phyloP scores from a whole-genome alignment of 1,140 invertebrate genomes.

The Calliopsis andreniformis region DNA sequence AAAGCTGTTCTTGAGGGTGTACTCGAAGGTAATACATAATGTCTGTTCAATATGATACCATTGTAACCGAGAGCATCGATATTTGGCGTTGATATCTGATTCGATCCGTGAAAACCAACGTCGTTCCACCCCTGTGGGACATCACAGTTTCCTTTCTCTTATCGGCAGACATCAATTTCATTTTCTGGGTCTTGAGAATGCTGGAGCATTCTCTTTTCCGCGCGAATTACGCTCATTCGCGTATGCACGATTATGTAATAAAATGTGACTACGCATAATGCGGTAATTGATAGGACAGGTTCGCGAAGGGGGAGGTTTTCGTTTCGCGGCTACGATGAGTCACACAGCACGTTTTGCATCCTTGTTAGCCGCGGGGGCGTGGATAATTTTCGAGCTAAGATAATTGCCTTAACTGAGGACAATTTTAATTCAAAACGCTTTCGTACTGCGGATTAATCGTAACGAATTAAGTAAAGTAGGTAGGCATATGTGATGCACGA shows the following conservation, averaged over 20 bases:
- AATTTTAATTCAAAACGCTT: constrained; percentile 72
- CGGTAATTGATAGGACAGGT: constrained; percentile 27
- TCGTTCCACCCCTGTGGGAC: constrained; percentile 88
- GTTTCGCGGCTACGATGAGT: constrained; percentile 50
- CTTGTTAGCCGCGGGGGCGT: constrained; percentile 73
- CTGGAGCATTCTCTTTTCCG: background rate
- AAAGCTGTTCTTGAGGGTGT: constrained; percentile 86
- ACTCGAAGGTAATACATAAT: constrained; percentile 85
- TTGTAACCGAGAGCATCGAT: constrained; percentile 85
- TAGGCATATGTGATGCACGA: constrained; percentile 3
- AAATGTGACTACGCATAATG: constrained; percentile 31
- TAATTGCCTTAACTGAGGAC: constrained; percentile 78
- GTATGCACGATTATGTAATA: constrained; percentile 15
- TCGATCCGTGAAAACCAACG: constrained; percentile 87
- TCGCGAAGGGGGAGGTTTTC: constrained; percentile 32
- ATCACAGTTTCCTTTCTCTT: background rate
- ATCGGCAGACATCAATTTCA: background rate
- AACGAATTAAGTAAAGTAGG: constrained; percentile 54
- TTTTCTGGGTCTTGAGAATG: background rate
- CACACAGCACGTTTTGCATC: constrained; percentile 68
- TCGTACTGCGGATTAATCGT: constrained; percentile 66
- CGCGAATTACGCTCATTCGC: background rate
- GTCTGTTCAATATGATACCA: constrained; percentile 85
- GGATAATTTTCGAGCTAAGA: constrained; percentile 68
- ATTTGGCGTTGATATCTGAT: constrained; percentile 87